phyloP scores from a whole-genome alignment of 2,113 vertebrate species.

The Sorex araneus region DNA sequence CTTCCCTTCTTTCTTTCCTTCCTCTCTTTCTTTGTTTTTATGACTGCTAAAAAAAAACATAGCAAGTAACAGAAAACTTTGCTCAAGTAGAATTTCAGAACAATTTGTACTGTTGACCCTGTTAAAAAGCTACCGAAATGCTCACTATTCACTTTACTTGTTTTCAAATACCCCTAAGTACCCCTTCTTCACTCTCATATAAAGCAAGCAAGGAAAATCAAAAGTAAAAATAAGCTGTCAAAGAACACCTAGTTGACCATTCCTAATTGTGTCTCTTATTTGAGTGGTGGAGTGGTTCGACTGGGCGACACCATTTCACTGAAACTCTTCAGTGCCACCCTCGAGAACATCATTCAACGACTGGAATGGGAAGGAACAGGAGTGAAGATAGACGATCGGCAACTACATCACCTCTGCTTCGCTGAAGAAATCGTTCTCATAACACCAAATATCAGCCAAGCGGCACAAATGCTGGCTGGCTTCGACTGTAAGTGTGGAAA shows the following conservation, averaged over 20 bases:
- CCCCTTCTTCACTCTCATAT: conserved; percentile 17
- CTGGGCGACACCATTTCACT: too few species aligned
- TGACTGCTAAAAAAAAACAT: conserved; percentile 13
- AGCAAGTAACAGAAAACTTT: conserved; percentile 18
- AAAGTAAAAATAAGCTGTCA: conserved; percentile 41
- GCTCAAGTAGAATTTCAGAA: conserved; percentile 24
- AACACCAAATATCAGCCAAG: too few species aligned
- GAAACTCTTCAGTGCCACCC: too few species aligned
- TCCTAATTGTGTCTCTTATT: conserved; percentile 16
- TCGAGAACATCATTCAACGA: too few species aligned
- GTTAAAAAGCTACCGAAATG: neutral
- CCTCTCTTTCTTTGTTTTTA: conserved; percentile 2
- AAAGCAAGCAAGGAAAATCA: conserved; percentile 24
- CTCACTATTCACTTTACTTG: neutral
- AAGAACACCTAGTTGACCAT: conserved; percentile 24
- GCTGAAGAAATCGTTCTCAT: too few species aligned
- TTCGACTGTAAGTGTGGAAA: too few species aligned
- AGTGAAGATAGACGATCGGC: too few species aligned
- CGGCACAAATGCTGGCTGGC: too few species aligned
- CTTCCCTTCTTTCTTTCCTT: conserved; percentile 13
- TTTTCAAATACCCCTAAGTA: conserved; percentile 47
- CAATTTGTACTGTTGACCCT: neutral
- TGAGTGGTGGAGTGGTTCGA: too few species aligned
- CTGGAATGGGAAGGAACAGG: too few species aligned
- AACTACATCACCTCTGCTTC: too few species aligned